A percentile compares a stretch with the other conserved stretches of the same genome.
These are phyloP conservation scores for Probosciger aterrimus DNA, from an alignment of 2,113 vertebrate species.

Conservation along the genomic window DNA sequence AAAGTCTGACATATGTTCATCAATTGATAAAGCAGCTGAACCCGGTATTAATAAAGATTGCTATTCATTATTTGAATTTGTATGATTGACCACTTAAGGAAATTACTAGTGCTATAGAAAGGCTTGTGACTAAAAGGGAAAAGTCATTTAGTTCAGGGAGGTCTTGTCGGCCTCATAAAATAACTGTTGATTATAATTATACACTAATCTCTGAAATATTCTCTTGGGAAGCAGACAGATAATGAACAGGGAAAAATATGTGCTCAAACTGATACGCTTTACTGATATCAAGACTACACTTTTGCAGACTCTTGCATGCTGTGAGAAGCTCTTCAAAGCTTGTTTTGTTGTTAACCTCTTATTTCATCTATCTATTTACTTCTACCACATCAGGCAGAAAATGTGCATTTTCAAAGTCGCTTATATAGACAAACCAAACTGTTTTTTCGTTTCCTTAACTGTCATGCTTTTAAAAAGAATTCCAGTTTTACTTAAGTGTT, in stretches of 20 bases:
- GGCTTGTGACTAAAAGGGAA: conserved; percentile 28
- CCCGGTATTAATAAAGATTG: not conserved
- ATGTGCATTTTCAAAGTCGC: not conserved
- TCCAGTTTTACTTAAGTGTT: not conserved
- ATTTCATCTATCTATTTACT: not conserved
- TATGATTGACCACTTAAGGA: conserved; percentile 48
- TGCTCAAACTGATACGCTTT: conserved; percentile 3
- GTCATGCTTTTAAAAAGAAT: not conserved
- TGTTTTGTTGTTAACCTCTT: not conserved
- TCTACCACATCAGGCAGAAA: not conserved
- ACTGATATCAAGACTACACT: not conserved
- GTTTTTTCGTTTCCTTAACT: not conserved
- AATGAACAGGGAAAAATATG: conserved; percentile 19
- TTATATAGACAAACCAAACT: not conserved
- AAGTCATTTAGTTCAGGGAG: conserved; percentile 54
- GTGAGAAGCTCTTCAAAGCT: not conserved
- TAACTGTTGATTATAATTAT: conserved; percentile 64
- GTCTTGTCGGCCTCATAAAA: conserved; percentile 49
- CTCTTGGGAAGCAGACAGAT: conserved; percentile 10
- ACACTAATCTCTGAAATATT: conserved; percentile 47
- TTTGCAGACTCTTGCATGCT: not conserved
- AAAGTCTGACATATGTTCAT: not conserved
- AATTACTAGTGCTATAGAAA: conserved; percentile 22
- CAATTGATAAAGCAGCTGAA: conserved; percentile 11
- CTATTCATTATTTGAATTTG: conserved; percentile 52